These are phyloP conservation scores for Eubucco bourcierii DNA, from an alignment of 2,113 vertebrate species.

Conservation along the genomic window DNA sequence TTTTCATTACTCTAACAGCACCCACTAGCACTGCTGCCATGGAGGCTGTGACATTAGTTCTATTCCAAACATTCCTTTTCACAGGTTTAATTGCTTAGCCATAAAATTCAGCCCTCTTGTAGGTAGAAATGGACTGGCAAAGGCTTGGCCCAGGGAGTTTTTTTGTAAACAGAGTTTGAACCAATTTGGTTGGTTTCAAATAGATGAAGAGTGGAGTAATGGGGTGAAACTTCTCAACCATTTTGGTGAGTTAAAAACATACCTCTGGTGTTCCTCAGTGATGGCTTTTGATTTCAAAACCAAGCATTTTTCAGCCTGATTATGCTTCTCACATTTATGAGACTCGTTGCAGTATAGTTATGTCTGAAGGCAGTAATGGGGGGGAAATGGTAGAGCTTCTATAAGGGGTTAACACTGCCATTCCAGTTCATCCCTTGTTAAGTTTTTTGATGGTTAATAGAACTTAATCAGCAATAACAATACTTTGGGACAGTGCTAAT, in stretches of 20 bases:
- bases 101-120: background rate
- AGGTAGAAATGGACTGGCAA: background rate
- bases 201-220: background rate
- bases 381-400: background rate
- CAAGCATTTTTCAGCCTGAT: background rate
- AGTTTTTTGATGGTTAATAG: background rate
- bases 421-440: background rate
- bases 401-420: background rate
- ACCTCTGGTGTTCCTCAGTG: background rate
- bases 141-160: background rate
- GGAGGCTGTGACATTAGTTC: background rate
- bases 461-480: background rate
- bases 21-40: slow-evolving; percentile 25
- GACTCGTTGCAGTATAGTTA: background rate
- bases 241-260: background rate
- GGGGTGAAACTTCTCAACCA: background rate
- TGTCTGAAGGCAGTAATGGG: background rate
- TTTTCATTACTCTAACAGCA: slow-evolving; percentile 47
- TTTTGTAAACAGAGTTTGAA: background rate
- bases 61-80: slow-evolving; percentile 11
- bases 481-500: background rate
- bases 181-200: background rate
- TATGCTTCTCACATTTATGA: background rate
- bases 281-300: background rate
- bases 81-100: slow-evolving; percentile 8